Base-by-base conservation (phyloP, 1,140 invertebrate genomes). In the Orussus abietinus region DNA sequence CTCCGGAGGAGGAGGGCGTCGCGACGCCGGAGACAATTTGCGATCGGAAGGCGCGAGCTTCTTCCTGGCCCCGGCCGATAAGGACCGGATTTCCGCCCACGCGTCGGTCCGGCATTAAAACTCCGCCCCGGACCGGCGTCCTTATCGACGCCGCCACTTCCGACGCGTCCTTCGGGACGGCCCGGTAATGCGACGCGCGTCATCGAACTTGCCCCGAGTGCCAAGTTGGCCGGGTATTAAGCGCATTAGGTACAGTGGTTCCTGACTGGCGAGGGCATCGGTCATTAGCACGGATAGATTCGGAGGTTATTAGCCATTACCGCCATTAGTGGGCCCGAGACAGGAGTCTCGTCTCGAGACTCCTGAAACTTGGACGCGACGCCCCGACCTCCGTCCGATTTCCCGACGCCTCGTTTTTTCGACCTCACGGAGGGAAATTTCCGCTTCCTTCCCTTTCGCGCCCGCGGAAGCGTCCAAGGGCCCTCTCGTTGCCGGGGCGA, bases 221-320 rank as follows among this genome's bases (percentile, higher is more conserved):
- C 53, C 58, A 62, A 69, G 62, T 66, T 66, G 44, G 38, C 42
- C 10, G 39, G 40, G 61, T 58, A 63, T 63, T 57, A 59, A 56
- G 51, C 52, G 50, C 56, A 61, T 66, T 66, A 65, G 59, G 53
- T 57, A 62, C 47, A 59, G 55, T 64, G 51, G 54, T 53, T 53
- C 52, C 51, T 40, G 55, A 49, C 51, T 59, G 32, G 49, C 43
- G 42, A 54, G 47, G 45, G 55, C 52, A 63, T 62, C 55, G 62
- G 61, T 66, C 62, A 70, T 69, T 69, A 70, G 56, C 58, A 51
- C 49, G 52, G 59, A 68, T 66, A 60, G 60, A 70, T 67, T 67
- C 56, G 57, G 53, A 58, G 57, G 56, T 69, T 66, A 70, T 67
- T 68, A 68, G 58, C 58, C 54, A 66, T 68, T 66, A 66, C 55